Percentiles rank a stretch among this genome's conserved stretches.
phyloP scores from a whole-genome alignment of 2,888 invertebrate genomes.

The Stratiomys singularior region DNA sequence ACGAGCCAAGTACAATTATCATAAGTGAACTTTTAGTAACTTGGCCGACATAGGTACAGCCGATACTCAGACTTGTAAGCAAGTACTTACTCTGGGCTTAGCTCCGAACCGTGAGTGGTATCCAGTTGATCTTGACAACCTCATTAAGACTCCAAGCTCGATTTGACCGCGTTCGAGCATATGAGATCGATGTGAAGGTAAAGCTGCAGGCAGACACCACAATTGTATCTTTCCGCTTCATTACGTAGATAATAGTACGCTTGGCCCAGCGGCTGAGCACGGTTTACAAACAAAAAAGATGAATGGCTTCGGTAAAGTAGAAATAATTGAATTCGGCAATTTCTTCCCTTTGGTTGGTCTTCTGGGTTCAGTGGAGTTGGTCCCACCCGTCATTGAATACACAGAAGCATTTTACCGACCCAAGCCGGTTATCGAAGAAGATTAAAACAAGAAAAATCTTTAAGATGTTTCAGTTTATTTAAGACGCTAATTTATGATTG shows the following conservation, averaged over 20 bases:
- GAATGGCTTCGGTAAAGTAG: neutral
- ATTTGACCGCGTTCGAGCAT: neutral
- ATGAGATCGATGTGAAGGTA: neutral
- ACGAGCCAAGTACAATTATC: neutral
- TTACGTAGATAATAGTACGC: neutral
- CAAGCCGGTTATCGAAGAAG: neutral
- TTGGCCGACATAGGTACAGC: neutral
- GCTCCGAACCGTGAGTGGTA: neutral
- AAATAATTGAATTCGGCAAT: constrained; percentile 15
- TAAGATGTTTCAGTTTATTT: too few species aligned
- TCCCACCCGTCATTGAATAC: neutral
- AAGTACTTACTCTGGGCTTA: neutral
- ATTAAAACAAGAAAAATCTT: neutral
- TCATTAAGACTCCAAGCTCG: neutral
- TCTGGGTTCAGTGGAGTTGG: neutral
- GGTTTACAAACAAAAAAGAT: neutral
- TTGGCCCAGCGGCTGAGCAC: neutral
- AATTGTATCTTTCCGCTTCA: constrained; percentile 5
- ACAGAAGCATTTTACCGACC: neutral
- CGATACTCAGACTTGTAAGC: neutral
- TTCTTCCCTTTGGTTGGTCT: neutral
- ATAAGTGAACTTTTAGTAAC: constrained; percentile 12
- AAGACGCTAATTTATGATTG: neutral
- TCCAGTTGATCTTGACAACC: constrained; percentile 30
- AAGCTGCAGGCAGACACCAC: neutral